Base-by-base conservation (phyloP, 2,888 invertebrate genomes). In the Rhaphigaster nebulosa region DNA sequence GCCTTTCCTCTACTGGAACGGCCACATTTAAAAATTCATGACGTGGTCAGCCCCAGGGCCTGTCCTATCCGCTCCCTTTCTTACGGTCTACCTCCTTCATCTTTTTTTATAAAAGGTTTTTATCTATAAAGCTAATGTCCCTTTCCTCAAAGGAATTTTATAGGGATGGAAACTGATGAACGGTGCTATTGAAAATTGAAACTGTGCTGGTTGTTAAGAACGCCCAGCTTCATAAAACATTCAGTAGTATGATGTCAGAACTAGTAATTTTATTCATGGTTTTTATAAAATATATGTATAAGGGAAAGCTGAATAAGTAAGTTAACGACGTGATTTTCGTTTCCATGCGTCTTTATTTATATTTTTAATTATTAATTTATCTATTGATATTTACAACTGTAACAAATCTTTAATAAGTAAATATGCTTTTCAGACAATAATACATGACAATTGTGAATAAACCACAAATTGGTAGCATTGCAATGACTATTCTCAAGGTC, bases 21-120 rank as follows among this genome's bases (percentile, higher is more conserved):
- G 84, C 8, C 84, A 41, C 15, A n/a, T 45, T 84, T 84, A 50
- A 41, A 50, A 84, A 45, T 84, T 45, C 84, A 84, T n/a, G 84
- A n/a, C 10, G 84, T 84, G 84, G 84, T 84, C n/a, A 84, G 84
- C 84, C 84, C 45, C n/a, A 13, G 45, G 84, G 80, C 38, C 23
- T 13, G 45, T 45, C 45, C 84, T 84, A n/a, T n/a, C 84, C n/a
- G 26, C 45, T n/a, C 5, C 45, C 45, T 84, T 45, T 45, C 45
- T 84, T 45, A 45, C n/a, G 41, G 26, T 84, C 80, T 38, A 20
- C 80, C 41, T 18, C 8, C 45, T n/a, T 20, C 38, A 2, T 26
- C 45, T 13, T 10, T 26, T 65, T 80, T 45, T 45, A 45, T 84
- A 84, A 84, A 84, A 50, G 45, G 84, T 50, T 45, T 84, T n/a